A percentile compares a stretch with the other conserved stretches of the same genome.
These are phyloP conservation scores for Prinia subflava DNA, from an alignment of 2,113 vertebrate species.

Conservation along the genomic window DNA sequence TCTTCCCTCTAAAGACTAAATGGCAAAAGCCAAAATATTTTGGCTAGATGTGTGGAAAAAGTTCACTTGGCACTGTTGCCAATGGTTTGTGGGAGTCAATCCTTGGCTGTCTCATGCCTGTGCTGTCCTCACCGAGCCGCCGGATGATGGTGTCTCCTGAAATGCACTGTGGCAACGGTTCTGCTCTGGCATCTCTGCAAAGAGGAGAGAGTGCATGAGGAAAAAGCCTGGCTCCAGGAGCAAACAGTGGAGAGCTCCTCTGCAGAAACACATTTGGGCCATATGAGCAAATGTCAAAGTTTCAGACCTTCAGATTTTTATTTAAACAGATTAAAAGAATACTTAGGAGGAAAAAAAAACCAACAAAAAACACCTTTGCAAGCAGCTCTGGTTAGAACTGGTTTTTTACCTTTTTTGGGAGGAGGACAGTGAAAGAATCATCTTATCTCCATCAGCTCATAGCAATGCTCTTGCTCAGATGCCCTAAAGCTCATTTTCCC, in stretches of 20 bases:
- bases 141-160: not conserved
- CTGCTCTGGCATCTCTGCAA: not conserved
- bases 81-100: not conserved
- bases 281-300: not conserved
- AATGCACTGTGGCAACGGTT: not conserved
- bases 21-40: not conserved
- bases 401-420: not conserved
- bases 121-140: not conserved
- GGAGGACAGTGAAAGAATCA: not conserved
- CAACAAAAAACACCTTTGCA: not conserved
- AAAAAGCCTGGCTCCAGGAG: not conserved
- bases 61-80: not conserved
- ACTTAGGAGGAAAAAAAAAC: not conserved
- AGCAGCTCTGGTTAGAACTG: not conserved
- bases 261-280: not conserved
- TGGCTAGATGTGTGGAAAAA: slow-evolving; percentile 10
- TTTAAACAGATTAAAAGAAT: not conserved
- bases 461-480: not conserved
- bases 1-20: not conserved
- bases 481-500: not conserved
- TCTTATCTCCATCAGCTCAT: not conserved
- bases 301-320: not conserved
- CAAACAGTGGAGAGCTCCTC: not conserved
- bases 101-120: not conserved
- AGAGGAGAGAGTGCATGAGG: not conserved